These are phyloP conservation scores for Beris chalybata DNA, from an alignment of 2,888 invertebrate species.

Conservation along the genomic window DNA sequence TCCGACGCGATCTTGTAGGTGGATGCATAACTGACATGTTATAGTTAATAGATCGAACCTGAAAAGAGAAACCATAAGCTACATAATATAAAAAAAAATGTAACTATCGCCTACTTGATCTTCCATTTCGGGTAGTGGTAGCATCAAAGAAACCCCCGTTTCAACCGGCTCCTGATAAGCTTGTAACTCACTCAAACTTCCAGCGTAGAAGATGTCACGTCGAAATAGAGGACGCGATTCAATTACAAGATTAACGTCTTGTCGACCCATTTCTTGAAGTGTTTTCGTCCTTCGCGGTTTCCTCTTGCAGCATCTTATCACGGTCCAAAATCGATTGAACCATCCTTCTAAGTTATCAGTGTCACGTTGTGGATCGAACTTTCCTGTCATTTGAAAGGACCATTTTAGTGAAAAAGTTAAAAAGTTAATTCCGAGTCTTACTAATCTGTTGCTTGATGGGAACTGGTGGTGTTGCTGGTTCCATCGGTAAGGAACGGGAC, in stretches of 20 bases:
- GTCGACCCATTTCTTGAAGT: slow-evolving; percentile 62
- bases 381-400: neutral
- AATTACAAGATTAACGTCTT: slow-evolving; percentile 59
- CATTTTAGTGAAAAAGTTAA: neutral
- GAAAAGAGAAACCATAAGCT: neutral
- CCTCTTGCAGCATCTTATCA: neutral
- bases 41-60: slow-evolving; percentile 9
- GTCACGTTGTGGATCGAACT: slow-evolving; percentile 5
- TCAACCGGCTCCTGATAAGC: neutral
- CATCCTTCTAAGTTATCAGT: neutral
- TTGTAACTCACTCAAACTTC: slow-evolving; percentile 6
- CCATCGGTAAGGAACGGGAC: neutral
- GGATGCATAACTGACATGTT: slow-evolving; percentile 19
- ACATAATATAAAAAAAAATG: neutral
- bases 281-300: slow-evolving; percentile 17
- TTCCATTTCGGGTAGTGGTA: neutral
- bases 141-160: neutral
- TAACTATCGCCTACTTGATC: neutral
- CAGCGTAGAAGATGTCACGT: slow-evolving; percentile 21
- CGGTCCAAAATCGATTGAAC: neutral
- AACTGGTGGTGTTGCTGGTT: neutral
- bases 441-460: slow-evolving; percentile 8
- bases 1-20: neutral
- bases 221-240: slow-evolving; percentile 9
- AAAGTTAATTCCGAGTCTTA: neutral